Base-by-base conservation (phyloP, 2,888 invertebrate species). In the Temnothorax ravouxi region DNA sequence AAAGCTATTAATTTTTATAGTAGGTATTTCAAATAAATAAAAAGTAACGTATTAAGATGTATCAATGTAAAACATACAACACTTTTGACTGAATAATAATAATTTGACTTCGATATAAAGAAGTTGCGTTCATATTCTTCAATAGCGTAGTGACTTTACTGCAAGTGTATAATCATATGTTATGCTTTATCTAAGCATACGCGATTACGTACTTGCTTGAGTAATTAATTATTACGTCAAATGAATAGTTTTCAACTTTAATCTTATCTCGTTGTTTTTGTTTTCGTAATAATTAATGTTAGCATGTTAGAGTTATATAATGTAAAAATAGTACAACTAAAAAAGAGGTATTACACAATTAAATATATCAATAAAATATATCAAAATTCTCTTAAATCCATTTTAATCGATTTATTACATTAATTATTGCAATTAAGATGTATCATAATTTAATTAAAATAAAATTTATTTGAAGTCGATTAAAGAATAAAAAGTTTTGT, bases 171-270 rank as follows among this genome's bases (percentile, higher is more conserved):
- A 67, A 47, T 67, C 11, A 50, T 21, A 34, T 5, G 21, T 21
- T 52, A 29, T 13, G 64, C 34, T 76, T 62, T 29, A 76, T 64
- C 50, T 50, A 29, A 4, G 18, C 11, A 61, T 34, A n/a, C 29
- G 34, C 34, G 1, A n/a, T 34, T 34, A 61, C 9, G 4, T 9
- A n/a, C n/a, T n/a, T n/a, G n/a, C n/a, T n/a, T n/a, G n/a, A n/a
- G n/a, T n/a, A n/a, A n/a, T n/a, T n/a, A n/a, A n/a, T n/a, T n/a
- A n/a, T n/a, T n/a, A n/a, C n/a, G n/a, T n/a, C n/a, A n/a, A n/a
- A n/a, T n/a, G n/a, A n/a, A n/a, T n/a, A 15, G 38, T 21, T 34
- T 34, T 25, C 54, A 21, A n/a, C n/a, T 59, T 59, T 66, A 66
- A 25, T 21, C 15, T 2, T 1, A 34, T 59, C 11, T 50, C 11